phyloP scores from a whole-genome alignment of 2,113 vertebrate genomes.

The Epinephelus lanceolatus region DNA sequence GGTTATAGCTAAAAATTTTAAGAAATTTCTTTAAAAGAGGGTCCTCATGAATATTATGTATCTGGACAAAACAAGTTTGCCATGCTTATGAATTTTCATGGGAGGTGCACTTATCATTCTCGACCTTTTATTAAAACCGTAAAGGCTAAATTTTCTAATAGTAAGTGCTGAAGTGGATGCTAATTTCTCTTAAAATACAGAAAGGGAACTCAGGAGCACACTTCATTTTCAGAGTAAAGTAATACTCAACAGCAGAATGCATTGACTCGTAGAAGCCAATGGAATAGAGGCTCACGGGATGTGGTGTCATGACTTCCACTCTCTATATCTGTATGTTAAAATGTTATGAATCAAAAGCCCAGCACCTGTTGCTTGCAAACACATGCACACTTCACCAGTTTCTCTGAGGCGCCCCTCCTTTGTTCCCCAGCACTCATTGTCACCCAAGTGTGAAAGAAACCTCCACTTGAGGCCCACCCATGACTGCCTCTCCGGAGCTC shows the following conservation, averaged over 20 bases:
- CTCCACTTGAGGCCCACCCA: constrained; percentile 51
- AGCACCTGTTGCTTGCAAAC: constrained; percentile 30
- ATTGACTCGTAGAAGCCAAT: background rate
- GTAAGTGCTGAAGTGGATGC: background rate
- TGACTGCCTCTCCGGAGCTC: constrained; percentile 25
- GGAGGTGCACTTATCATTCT: background rate
- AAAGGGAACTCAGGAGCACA: background rate
- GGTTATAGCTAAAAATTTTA: background rate
- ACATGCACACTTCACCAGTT: constrained; percentile 7
- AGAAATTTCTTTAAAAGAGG: background rate
- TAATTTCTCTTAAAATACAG: background rate
- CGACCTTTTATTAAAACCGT: background rate
- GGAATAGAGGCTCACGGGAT: background rate
- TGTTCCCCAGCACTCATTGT: constrained; percentile 61
- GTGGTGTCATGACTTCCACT: background rate
- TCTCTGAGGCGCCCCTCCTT: constrained; percentile 26
- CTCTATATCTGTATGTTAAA: constrained; percentile 14
- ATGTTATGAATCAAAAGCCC: constrained; percentile 19
- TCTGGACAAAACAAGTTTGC: background rate
- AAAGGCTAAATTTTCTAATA: too few relatives aligned
- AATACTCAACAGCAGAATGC: background rate
- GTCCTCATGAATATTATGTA: background rate
- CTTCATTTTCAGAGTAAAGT: background rate
- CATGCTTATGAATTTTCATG: background rate
- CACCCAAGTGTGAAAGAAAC: constrained; percentile 71